A percentile compares a stretch with the other conserved stretches of the same genome.
Conservation (phyloP, 2,888 invertebrate species). For the Coelogynopora nodosa region DNA sequence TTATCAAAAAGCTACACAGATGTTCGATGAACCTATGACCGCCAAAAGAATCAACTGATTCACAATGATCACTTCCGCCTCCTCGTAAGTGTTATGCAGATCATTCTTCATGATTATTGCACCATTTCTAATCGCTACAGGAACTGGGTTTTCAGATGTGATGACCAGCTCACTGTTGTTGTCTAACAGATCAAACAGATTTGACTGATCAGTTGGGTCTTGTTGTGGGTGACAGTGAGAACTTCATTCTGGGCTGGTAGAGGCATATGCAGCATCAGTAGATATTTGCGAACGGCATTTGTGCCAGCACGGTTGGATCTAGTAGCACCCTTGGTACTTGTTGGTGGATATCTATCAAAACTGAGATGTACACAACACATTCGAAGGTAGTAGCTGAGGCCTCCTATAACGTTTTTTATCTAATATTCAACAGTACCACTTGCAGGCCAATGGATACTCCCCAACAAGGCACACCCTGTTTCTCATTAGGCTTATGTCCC, state of each 20-base stretch:
- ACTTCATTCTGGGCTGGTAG: slow-evolving; percentile 18
- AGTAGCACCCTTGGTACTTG: slow-evolving; percentile 26
- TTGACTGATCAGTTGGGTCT: slow-evolving; percentile 14
- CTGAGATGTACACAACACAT: slow-evolving; percentile 15
- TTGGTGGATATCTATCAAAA: slow-evolving; percentile 23
- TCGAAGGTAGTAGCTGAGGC: slow-evolving; percentile 12
- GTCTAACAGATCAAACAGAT: background rate
- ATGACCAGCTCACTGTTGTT: slow-evolving; percentile 25
- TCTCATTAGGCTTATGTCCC: slow-evolving; percentile 42
- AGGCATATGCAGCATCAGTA: slow-evolving; percentile 8
- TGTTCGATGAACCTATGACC: background rate
- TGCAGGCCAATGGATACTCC: slow-evolving; percentile 41
- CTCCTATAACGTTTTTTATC: slow-evolving; percentile 22
- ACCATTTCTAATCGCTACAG: background rate
- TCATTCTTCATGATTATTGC: slow-evolving; percentile 11
- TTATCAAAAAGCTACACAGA: background rate
- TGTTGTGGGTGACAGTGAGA: slow-evolving; percentile 11
- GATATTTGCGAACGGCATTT: background rate
- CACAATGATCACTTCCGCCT: slow-evolving; percentile 11
- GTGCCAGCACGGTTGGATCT: slow-evolving; percentile 18
- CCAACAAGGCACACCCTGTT: slow-evolving; percentile 43
- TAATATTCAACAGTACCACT: slow-evolving; percentile 45
- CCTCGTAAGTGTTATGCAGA: slow-evolving; percentile 28
- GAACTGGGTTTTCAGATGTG: background rate
- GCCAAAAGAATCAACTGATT: slow-evolving; percentile 13